Conservation (phyloP, 2,888 invertebrate species). For the Acleris sparsana region DNA sequence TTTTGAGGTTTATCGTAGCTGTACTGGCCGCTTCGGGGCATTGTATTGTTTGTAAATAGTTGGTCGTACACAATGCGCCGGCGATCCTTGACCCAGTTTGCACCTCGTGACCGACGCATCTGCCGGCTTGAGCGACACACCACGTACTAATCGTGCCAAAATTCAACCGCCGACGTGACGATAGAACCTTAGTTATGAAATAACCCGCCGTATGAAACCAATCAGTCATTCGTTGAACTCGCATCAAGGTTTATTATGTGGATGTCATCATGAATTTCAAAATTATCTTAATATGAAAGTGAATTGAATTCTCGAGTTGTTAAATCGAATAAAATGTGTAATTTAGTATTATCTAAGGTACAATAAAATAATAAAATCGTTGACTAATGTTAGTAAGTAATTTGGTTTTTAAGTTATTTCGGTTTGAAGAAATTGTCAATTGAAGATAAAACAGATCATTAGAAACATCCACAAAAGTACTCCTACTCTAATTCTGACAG, state of each 20-base stretch:
- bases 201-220: slow-evolving; percentile 2
- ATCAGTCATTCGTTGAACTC: slow-evolving; percentile 21
- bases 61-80: slow-evolving; percentile 57
- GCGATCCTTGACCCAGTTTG: slow-evolving; percentile 72
- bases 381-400: too few relatives aligned
- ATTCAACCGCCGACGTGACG: slow-evolving; percentile 12
- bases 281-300: too few relatives aligned
- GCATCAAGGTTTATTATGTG: slow-evolving; percentile 6
- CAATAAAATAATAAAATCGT: too few relatives aligned
- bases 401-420: too few relatives aligned
- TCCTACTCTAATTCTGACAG: too few relatives aligned
- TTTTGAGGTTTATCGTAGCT: slow-evolving; percentile 14
- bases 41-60: slow-evolving; percentile 54
- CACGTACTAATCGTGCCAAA: slow-evolving; percentile 36
- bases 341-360: too few relatives aligned
- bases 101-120: slow-evolving; percentile 67
- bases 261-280: background rate
- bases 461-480: too few relatives aligned
- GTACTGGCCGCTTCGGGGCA: slow-evolving; percentile 33
- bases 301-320: too few relatives aligned
- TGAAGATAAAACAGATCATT: too few relatives aligned
- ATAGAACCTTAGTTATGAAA: slow-evolving; percentile 27
- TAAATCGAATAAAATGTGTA: too few relatives aligned
- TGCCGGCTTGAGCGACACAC: slow-evolving; percentile 49
- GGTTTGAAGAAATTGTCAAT: too few relatives aligned